Evolutionary conservation across 2,113 vertebrate genomes (phyloP).

Genomic region (Aldabrachelys gigantea): DNA sequence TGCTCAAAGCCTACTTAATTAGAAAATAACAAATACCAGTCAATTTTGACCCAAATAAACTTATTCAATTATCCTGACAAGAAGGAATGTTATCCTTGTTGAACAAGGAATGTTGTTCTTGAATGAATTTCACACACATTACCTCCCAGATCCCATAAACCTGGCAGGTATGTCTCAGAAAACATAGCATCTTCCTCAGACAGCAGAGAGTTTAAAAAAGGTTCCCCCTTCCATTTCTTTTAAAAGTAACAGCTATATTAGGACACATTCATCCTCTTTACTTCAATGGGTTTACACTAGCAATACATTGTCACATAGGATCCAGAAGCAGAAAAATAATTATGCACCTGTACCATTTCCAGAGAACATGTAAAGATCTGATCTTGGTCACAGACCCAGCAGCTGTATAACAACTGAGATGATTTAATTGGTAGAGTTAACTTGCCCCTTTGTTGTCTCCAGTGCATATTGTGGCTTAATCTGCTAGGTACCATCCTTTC

Average conservation of each 20-base stretch:
- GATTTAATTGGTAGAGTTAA: neutral
- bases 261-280: neutral
- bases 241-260: rapidly evolving
- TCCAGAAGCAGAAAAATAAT: neutral
- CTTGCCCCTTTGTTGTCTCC: neutral
- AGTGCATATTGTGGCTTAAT: neutral
- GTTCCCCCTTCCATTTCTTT: neutral
- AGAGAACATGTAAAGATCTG: neutral
- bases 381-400: neutral
- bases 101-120: too few species aligned
- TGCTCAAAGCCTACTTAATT: neutral
- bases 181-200: neutral
- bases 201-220: neutral
- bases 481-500: neutral
- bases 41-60: neutral
- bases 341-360: neutral
- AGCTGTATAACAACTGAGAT: neutral
- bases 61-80: neutral
- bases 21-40: neutral
- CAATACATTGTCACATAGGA: neutral
- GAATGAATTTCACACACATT: neutral
- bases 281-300: neutral
- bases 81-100: neutral
- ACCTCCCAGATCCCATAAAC: neutral
- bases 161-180: neutral